These are phyloP conservation scores for Sinonovacula constricta DNA, from an alignment of 1,140 invertebrate genomes.

Conservation along the genomic window DNA sequence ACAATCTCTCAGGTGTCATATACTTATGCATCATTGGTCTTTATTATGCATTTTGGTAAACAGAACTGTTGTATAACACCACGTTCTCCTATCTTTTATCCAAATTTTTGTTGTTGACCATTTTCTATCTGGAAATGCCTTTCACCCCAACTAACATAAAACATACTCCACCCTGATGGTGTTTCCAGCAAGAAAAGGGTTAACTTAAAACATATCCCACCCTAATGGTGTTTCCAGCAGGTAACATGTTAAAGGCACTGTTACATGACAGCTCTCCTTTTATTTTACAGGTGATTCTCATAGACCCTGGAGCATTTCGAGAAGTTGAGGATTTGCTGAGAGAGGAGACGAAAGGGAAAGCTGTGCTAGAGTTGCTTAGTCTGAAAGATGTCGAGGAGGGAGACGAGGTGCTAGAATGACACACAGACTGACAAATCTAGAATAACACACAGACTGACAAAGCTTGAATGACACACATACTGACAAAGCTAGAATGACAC, in stretches of 20 bases:
- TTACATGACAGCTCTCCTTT: constrained; percentile 53
- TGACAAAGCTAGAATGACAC: constrained; percentile 57
- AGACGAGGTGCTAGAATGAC: constrained; percentile 83
- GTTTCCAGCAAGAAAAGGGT: no score
- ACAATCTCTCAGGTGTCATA: no score
- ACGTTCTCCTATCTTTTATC: no score
- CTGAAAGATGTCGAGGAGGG: constrained; percentile 95
- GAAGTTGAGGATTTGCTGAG: constrained; percentile 91
- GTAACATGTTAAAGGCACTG: not conserved
- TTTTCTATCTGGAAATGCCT: no score
- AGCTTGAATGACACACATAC: constrained; percentile 56
- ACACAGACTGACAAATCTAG: constrained; percentile 40
- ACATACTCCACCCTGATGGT: no score
- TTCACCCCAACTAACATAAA: not conserved
- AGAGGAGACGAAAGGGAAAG: constrained; percentile 91
- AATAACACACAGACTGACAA: constrained; percentile 31
- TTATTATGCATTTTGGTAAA: no score
- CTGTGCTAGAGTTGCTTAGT: constrained; percentile 91
- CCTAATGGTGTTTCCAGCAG: no score
- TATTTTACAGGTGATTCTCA: constrained; percentile 87
- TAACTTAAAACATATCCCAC: no score
- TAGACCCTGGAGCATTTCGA: constrained; percentile 96
- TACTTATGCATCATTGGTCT: no score
- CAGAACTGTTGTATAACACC: no score
- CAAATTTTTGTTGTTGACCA: no score